These are phyloP conservation scores for Sphaeramia orbicularis DNA, from an alignment of 2,797 vertebrate genomes.

Conservation along the genomic window DNA sequence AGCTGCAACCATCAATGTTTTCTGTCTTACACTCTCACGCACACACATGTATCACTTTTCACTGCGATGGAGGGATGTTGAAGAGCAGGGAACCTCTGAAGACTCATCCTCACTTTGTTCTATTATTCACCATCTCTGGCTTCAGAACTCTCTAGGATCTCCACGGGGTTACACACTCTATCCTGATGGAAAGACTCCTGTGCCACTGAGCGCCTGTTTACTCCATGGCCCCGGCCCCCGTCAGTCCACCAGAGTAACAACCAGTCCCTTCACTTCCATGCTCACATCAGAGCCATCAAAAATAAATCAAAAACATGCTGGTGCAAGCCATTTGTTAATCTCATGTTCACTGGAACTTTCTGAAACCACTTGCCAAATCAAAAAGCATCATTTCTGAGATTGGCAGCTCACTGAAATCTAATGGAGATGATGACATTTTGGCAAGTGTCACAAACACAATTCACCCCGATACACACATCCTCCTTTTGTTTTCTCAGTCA, in stretches of 20 bases:
- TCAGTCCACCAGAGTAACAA: conserved; percentile 56
- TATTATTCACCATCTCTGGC: conserved; percentile 89
- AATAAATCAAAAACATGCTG: conserved; percentile 72
- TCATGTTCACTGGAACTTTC: conserved; percentile 60
- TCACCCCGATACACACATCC: background rate
- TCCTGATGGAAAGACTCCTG: conserved; percentile 75
- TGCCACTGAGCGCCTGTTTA: conserved; percentile 75
- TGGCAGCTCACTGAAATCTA: conserved; percentile 35
- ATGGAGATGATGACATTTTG: conserved; percentile 51
- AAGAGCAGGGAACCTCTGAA: conserved; percentile 85
- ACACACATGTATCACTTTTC: conserved; percentile 42
- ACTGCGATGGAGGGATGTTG: conserved; percentile 73
- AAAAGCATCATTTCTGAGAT: conserved; percentile 37
- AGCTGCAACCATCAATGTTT: conserved; percentile 49
- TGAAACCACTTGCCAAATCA: conserved; percentile 51
- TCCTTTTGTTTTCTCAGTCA: conserved; percentile 57
- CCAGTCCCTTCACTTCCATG: conserved; percentile 61
- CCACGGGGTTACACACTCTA: conserved; percentile 71
- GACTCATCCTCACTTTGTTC: conserved; percentile 88
- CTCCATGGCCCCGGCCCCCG: conserved; percentile 50
- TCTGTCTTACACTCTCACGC: conserved; percentile 22
- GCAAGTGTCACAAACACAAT: conserved; percentile 44
- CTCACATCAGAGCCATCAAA: conserved; percentile 75
- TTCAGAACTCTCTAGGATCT: conserved; percentile 85
- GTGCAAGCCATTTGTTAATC: conserved; percentile 75